Evolutionary conservation across 2,113 vertebrate species (phyloP).

Genomic region (Crotalus horridus): DNA sequence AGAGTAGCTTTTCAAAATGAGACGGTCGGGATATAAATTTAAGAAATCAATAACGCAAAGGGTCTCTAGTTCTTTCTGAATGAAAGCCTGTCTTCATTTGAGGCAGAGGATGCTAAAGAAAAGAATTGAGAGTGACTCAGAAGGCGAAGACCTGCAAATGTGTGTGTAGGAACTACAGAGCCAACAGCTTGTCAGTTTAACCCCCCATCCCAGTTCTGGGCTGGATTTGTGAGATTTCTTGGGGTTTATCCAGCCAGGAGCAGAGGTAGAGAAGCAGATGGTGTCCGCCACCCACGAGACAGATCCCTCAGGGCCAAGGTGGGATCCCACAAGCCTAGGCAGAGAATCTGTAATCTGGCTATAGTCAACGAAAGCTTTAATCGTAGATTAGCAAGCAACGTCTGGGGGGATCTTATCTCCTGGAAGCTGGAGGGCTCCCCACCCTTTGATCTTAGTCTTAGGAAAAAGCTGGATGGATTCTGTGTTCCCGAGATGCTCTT

Average conservation of each 20-base stretch:
- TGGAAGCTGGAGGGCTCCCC: background rate
- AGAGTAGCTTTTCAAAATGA: background rate
- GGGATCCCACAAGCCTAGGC: background rate
- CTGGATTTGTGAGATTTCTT: background rate
- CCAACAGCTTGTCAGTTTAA: background rate
- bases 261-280: background rate
- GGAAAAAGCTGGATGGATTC: background rate
- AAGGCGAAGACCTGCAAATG: background rate
- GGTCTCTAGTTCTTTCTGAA: background rate
- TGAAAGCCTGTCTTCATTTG: background rate
- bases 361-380: constrained; percentile 4
- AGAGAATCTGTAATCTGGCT: background rate
- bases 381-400: background rate
- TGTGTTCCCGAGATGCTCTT: background rate
- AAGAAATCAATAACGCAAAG: background rate
- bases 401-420: background rate
- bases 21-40: background rate
- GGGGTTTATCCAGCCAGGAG: background rate
- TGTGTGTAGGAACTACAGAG: background rate
- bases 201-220: background rate
- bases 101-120: background rate
- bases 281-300: background rate
- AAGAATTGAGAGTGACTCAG: background rate
- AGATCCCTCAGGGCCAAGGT: background rate
- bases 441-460: background rate